Evolutionary conservation across 2,113 vertebrate genomes (phyloP), one percentile per base, ranked within the genome.

Genomic region (Leucoraja erinaceus): DNA sequence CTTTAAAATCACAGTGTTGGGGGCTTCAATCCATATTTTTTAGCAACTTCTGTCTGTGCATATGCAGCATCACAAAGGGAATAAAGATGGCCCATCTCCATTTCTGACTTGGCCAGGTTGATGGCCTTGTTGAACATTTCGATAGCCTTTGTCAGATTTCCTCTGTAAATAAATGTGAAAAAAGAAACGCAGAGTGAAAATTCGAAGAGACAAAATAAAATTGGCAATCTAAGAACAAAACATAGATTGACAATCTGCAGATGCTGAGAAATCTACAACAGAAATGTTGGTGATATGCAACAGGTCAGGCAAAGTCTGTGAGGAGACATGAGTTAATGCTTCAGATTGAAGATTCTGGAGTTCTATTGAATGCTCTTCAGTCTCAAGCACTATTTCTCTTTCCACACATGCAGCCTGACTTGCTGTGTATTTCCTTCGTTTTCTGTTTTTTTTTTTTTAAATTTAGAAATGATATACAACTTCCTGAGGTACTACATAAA

Each of bases 101-200:
- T 99, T 96, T 99, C 99, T 0, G 99, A 99, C 95, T 99, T 99
- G 94, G 99, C 99, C 94, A 99, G 95, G 95, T 99, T 99, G 94
- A 99, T 99, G 94, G 99, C 98, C 96, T 98, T 99, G 97, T 99
- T 99, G 96, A 99, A 99, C 99, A 99, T 99, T 81, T 99, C 98
- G 94, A 99, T 99, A 81, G 99, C 99, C 97, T 98, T 99, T 95
- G 99, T 98, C 96, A 99, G 97, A 94, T 99, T 99, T 93, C 99
- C 99, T 96, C 99, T 99, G 96, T 94, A 96, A 96, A 90, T 14
- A 92, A 78, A 91, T 92, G 70, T 90, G 38, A n/a, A 93, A 54
- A 90, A 11, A 31, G 14, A 47, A 20, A 16, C 31, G 47, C 33
- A 59, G 22, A 14, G 0, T 78, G 28, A 25, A 47, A 92, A 22